Evolutionary conservation across 23 tunicate species (phyloP), one percentile per base, ranked within the genome.

Genomic region (Halocynthia roretzi): DNA sequence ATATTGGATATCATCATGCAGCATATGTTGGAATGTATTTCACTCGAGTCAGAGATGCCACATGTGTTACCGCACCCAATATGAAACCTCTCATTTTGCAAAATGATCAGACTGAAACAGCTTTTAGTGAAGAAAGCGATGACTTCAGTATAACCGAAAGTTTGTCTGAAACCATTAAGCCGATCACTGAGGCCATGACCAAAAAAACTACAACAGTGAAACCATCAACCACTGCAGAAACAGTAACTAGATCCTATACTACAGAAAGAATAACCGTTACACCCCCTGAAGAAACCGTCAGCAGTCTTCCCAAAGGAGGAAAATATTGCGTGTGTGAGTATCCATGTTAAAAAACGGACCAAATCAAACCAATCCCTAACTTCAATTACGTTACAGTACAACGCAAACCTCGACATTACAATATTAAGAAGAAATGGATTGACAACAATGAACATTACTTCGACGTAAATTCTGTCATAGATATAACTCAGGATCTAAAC

Each of bases 1-100:
- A 58, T 58, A 14, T 58, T 14, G 17, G 4, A 58, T 14, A n/a
- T n/a, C 15, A 58, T 5, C 51, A 44, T 22, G 50, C 67, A 74
- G 78, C 78, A 8, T 74, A 50, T 54, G 78, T 54, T 74, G 78
- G 78, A 56, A 20, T 74, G 78, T 74, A 74, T 54, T 53, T n/a
- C 60, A 74, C 54, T 5, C 63, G 62, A 53, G 62, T 74, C 21
- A 74, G 22, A 74, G 78, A 74, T 54, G 78, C 78, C 55, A 74
- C 78, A 15, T 74, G 78, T 48, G 31, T 74, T 8, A 50, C 56
- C 23, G 78, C 78, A 10, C 21, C 78, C 15, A 5, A 20, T 14
- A 74, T 74, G 78, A 62, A 67, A 48, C 23, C 79, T 50, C 20
- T 8, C 52, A 71, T 17, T 10, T 15, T 11, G 12, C 80, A 56